phyloP scores from a whole-genome alignment of 2,797 vertebrate species.

The Gymnoscopelus braueri region DNA sequence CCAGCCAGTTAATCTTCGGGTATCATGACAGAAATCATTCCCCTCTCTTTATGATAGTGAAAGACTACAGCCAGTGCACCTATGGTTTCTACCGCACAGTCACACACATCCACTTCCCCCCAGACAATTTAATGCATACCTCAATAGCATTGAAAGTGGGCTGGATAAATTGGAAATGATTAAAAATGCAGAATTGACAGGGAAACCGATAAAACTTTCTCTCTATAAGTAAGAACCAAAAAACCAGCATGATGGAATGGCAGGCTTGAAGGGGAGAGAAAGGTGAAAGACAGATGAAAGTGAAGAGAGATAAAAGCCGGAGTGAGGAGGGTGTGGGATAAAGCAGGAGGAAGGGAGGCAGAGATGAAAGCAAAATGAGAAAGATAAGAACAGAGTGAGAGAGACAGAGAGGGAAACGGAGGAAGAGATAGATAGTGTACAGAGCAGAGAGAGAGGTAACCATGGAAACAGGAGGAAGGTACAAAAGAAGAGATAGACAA shows the following conservation, averaged over 20 bases:
- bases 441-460: conserved; percentile 87
- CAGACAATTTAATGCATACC: conserved; percentile 76
- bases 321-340: conserved; percentile 88
- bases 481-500: conserved; percentile 89
- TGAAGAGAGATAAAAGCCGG: conserved; percentile 88
- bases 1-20: conserved; percentile 70
- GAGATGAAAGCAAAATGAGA: conserved; percentile 91
- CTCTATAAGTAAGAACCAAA: conserved; percentile 83
- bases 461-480: conserved; percentile 90
- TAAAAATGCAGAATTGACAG: conserved; percentile 86
- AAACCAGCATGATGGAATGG: conserved; percentile 86
- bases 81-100: conserved; percentile 62
- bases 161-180: conserved; percentile 81
- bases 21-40: conserved; percentile 78
- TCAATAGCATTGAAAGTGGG: conserved; percentile 73
- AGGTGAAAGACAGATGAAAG: conserved; percentile 92
- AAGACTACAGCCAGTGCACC: conserved; percentile 68
- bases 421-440: conserved; percentile 88
- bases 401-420: conserved; percentile 87
- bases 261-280: conserved; percentile 89
- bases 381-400: conserved; percentile 90
- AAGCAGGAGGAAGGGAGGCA: conserved; percentile 88
- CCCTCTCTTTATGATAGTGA: conserved; percentile 66
- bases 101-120: conserved; percentile 54
- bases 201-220: conserved; percentile 83